These are phyloP conservation scores for Hucho hucho DNA, from an alignment of 2,113 vertebrate genomes.

Conservation along the genomic window DNA sequence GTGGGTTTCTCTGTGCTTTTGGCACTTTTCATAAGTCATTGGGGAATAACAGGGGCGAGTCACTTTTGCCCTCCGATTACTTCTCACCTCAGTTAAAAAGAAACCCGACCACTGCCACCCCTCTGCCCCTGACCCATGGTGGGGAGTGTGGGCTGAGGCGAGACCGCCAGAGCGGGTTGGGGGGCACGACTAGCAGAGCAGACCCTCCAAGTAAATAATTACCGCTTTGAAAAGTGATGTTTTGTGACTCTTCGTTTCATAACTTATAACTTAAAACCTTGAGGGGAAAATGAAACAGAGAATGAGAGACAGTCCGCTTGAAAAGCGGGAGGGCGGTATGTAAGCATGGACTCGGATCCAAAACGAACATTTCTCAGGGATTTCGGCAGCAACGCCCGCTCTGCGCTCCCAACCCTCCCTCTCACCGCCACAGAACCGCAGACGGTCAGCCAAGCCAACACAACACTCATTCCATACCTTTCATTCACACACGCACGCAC, in stretches of 20 bases:
- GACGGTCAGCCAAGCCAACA: conserved; percentile 80
- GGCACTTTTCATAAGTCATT: conserved; percentile 24
- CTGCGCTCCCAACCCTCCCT: conserved; percentile 68
- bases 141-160: neutral
- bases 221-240: conserved; percentile 63
- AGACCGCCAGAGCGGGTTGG: conserved; percentile 9
- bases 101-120: conserved; percentile 34
- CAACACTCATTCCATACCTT: conserved; percentile 72
- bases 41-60: neutral
- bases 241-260: conserved; percentile 69
- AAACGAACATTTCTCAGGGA: conserved; percentile 82
- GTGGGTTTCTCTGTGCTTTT: conserved; percentile 22
- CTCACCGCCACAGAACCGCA: conserved; percentile 77
- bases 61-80: conserved; percentile 25
- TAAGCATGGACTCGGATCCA: conserved; percentile 75
- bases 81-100: conserved; percentile 26
- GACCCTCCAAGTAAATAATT: conserved; percentile 26
- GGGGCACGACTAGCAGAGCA: conserved; percentile 11
- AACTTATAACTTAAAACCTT: conserved; percentile 71
- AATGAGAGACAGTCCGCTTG: conserved; percentile 66
- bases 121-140: conserved; percentile 25
- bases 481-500: conserved; percentile 39
- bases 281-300: conserved; percentile 67
- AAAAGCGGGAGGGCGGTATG: conserved; percentile 71
- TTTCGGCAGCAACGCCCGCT: conserved; percentile 78